Conservation (phyloP, 1,140 invertebrate species). For the Neodiprion virginianus region DNA sequence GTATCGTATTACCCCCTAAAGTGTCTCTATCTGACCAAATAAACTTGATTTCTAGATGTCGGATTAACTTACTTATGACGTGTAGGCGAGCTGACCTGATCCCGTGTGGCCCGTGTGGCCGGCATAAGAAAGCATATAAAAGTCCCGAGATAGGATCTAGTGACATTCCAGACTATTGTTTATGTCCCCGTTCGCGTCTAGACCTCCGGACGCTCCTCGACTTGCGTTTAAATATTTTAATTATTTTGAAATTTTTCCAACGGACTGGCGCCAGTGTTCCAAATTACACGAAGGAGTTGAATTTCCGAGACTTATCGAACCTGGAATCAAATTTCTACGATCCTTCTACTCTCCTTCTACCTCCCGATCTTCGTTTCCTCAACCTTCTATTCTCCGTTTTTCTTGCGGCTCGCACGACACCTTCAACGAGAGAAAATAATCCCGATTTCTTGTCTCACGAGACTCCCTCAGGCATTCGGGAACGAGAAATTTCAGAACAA, state of each 20-base stretch:
- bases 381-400: background rate
- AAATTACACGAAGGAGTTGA: conserved; percentile 12
- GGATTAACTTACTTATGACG: conserved; percentile 33
- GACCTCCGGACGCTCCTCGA: conserved; percentile 1
- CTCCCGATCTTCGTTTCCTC: background rate
- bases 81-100: conserved; percentile 23
- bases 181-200: conserved; percentile 14
- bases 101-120: conserved; percentile 35
- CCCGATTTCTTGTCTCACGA: too few species aligned
- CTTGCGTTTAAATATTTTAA: conserved; percentile 40
- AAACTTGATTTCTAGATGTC: conserved; percentile 17
- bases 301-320: conserved; percentile 5
- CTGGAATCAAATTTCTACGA: background rate
- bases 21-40: conserved; percentile 29
- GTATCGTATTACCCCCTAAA: conserved; percentile 19
- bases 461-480: too few species aligned
- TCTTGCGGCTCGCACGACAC: background rate
- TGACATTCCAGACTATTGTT: conserved; percentile 40
- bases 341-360: background rate
- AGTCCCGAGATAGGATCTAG: conserved; percentile 42
- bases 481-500: too few species aligned
- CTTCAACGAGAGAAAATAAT: too few species aligned
- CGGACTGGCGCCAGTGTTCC: conserved; percentile 6
- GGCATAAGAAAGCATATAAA: conserved; percentile 44
- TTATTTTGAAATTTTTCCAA: conserved; percentile 21